Percentiles rank a stretch among this genome's conserved stretches.
Evolutionary conservation across 2,797 vertebrate genomes (phyloP).

Genomic region (Acanthurus tractus): DNA sequence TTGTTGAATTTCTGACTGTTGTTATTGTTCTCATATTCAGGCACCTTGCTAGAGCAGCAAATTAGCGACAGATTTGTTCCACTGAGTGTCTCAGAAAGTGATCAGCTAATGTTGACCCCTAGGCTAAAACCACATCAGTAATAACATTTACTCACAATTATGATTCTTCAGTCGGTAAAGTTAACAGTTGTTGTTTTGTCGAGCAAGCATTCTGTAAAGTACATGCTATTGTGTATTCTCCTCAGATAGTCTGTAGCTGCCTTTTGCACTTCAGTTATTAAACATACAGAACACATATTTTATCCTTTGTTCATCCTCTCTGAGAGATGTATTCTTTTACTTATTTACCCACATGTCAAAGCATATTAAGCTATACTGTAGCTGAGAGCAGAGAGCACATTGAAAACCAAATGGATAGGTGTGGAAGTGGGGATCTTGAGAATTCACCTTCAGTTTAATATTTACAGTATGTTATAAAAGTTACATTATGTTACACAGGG

Average conservation of each 20-base stretch:
- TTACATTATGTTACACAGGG: neutral
- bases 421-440: neutral
- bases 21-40: slow-evolving; percentile 26
- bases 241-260: slow-evolving; percentile 1
- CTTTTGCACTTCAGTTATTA: slow-evolving; percentile 13
- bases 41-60: slow-evolving; percentile 36
- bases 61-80: slow-evolving; percentile 35
- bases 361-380: slow-evolving; percentile 3
- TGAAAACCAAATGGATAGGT: slow-evolving; percentile 6
- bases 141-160: slow-evolving; percentile 55
- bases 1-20: slow-evolving; percentile 50
- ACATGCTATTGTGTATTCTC: neutral
- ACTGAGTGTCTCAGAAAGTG: slow-evolving; percentile 48
- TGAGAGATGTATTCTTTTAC: neutral
- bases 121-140: slow-evolving; percentile 52
- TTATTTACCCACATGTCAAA: neutral
- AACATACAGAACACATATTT: slow-evolving; percentile 1
- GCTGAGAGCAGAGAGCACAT: neutral
- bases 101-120: slow-evolving; percentile 56
- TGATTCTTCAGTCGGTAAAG: slow-evolving; percentile 31
- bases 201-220: too few species aligned
- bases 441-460: neutral
- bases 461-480: slow-evolving; percentile 3
- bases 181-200: slow-evolving; percentile 44
- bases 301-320: neutral